Evolutionary conservation across 2,888 invertebrate species (phyloP).

Genomic region (Ceriagrion tenellum): DNA sequence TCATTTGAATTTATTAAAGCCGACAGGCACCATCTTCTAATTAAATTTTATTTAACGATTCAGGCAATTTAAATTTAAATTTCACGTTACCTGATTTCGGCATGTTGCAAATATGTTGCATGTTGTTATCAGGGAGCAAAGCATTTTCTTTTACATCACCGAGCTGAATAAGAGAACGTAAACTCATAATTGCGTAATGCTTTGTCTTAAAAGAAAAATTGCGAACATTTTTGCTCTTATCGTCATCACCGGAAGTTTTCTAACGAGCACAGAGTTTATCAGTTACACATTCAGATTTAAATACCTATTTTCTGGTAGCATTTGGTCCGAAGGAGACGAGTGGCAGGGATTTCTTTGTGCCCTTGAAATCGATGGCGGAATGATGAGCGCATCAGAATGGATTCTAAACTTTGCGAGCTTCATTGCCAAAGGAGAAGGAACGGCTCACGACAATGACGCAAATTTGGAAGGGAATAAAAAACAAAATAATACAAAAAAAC

Average conservation of each 20-base stretch:
- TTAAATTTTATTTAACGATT: too few species aligned
- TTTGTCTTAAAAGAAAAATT: too few species aligned
- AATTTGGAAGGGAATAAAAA: background rate
- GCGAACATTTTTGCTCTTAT: background rate
- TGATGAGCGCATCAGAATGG: background rate
- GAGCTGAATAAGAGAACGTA: too few species aligned
- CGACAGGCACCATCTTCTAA: too few species aligned
- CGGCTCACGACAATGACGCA: background rate
- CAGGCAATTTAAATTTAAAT: too few species aligned
- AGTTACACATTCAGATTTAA: background rate
- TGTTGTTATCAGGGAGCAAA: too few species aligned
- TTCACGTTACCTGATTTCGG: too few species aligned
- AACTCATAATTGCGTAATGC: too few species aligned
- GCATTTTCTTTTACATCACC: too few species aligned
- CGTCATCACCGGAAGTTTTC: background rate
- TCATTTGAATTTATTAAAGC: too few species aligned
- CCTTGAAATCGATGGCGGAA: background rate
- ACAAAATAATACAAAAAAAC: background rate
- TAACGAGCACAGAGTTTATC: background rate
- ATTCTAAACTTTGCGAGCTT: background rate
- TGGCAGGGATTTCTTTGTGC: background rate
- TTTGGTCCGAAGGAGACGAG: background rate
- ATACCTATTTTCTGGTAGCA: background rate
- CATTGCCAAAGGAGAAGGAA: background rate
- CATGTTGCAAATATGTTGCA: too few species aligned